Evolutionary conservation across 2,888 invertebrate species (phyloP).

Genomic region (Erynnis tages): DNA sequence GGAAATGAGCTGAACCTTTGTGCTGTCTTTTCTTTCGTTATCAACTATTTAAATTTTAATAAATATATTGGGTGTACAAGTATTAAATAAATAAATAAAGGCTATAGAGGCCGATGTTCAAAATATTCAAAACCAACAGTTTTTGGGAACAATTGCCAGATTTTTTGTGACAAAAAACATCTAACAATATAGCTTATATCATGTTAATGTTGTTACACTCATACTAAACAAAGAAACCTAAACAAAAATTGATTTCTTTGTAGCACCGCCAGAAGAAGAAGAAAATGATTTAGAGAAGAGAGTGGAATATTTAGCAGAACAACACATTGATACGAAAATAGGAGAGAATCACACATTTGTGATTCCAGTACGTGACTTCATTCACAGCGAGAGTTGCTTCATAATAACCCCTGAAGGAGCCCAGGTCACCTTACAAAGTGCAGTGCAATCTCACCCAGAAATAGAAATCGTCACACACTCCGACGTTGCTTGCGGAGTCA

Average conservation of each 20-base stretch:
- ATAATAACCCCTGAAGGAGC: constrained; percentile 49
- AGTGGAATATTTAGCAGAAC: constrained; percentile 26
- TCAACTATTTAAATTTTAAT: no score
- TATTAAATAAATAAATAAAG: no score
- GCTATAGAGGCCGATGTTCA: no score
- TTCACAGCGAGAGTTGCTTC: constrained; percentile 47
- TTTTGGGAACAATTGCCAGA: no score
- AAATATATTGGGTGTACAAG: no score
- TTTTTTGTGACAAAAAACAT: no score
- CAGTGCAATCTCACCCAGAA: constrained; percentile 41
- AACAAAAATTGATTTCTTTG: not conserved
- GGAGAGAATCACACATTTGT: constrained; percentile 38
- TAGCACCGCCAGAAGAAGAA: not conserved
- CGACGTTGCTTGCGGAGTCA: constrained; percentile 49
- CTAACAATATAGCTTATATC: no score
- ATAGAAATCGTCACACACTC: constrained; percentile 41
- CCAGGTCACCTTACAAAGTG: constrained; percentile 42
- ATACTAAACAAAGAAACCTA: not conserved
- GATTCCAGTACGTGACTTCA: constrained; percentile 34
- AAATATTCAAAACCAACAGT: no score
- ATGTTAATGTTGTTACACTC: no score
- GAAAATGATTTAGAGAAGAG: constrained; percentile 9
- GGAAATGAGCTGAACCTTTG: no score
- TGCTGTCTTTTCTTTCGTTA: no score
- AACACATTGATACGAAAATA: constrained; percentile 29